phyloP scores from a whole-genome alignment of 2,888 invertebrate species.

The Ochropleura leucogaster region DNA sequence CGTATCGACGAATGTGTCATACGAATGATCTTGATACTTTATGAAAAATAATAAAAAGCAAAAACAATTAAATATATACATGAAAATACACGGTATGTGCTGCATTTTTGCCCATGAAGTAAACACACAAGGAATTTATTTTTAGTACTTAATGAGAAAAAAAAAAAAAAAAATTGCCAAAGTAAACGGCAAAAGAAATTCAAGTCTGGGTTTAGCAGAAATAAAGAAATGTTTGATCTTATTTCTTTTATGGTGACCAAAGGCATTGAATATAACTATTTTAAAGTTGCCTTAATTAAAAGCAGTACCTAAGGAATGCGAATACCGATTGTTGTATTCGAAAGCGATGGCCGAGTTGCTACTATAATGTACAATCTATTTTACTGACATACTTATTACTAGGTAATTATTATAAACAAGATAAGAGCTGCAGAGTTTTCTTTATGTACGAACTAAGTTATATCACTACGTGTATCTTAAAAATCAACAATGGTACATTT shows the following conservation, averaged over 20 bases:
- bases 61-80: not conserved
- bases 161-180: not conserved
- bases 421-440: slow-evolving; percentile 39
- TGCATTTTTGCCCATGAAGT: not conserved
- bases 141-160: not conserved
- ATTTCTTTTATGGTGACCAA: not conserved
- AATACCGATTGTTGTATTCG: slow-evolving; percentile 48
- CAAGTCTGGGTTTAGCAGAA: not conserved
- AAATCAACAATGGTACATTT: not conserved
- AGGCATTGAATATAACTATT: not conserved
- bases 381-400: slow-evolving; percentile 52
- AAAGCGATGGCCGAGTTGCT: slow-evolving; percentile 46
- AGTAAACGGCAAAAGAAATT: too few relatives aligned
- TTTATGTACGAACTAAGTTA: slow-evolving; percentile 19
- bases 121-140: not conserved
- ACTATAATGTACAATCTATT: slow-evolving; percentile 45
- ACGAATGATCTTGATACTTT: slow-evolving; percentile 43
- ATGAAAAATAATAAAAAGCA: not conserved
- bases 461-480: not conserved
- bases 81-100: not conserved
- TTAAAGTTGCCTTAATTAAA: slow-evolving; percentile 24
- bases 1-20: slow-evolving; percentile 20
- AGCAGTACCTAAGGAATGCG: slow-evolving; percentile 34
- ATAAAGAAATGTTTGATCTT: not conserved
- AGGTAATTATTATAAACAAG: slow-evolving; percentile 47